Evolutionary conservation across 2,888 invertebrate species (phyloP).

Genomic region (Parnassius smintheus): DNA sequence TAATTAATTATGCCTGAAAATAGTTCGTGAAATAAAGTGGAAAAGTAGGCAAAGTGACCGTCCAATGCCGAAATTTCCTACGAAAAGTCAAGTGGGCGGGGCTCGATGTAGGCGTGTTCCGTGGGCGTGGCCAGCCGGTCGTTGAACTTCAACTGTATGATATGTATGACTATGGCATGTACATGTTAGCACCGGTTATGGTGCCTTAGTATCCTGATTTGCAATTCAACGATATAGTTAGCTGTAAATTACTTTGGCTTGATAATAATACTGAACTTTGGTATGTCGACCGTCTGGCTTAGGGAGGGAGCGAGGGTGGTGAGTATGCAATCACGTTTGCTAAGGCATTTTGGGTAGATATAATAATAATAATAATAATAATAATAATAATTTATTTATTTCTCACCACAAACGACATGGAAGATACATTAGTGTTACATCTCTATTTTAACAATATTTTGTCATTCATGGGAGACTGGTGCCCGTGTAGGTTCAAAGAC

Average conservation of each 20-base stretch:
- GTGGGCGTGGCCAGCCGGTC: conserved; percentile 62
- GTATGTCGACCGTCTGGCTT: conserved; percentile 1
- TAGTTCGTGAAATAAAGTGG: background rate
- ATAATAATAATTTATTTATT: too few relatives aligned
- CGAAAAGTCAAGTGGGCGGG: conserved; percentile 50
- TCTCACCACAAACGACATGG: too few relatives aligned
- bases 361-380: too few relatives aligned
- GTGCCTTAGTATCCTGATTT: conserved; percentile 29
- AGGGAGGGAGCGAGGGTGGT: background rate
- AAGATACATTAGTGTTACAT: too few relatives aligned
- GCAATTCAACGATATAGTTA: conserved; percentile 32
- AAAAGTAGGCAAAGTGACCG: conserved; percentile 12
- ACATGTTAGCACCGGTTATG: conserved; percentile 31
- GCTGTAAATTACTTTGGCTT: conserved; percentile 19
- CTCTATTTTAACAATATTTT: too few relatives aligned
- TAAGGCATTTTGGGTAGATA: background rate
- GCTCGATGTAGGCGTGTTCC: conserved; percentile 53
- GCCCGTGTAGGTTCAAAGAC: too few relatives aligned
- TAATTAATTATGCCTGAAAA: conserved; percentile 4
- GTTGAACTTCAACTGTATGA: conserved; percentile 49
- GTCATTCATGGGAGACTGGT: too few relatives aligned
- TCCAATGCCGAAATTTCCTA: conserved; percentile 21
- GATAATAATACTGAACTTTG: conserved; percentile 8
- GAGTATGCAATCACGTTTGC: background rate
- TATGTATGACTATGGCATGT: conserved; percentile 38